Base-by-base conservation (phyloP, 1,140 invertebrate genomes). In the Drosophila parabipectinata region DNA sequence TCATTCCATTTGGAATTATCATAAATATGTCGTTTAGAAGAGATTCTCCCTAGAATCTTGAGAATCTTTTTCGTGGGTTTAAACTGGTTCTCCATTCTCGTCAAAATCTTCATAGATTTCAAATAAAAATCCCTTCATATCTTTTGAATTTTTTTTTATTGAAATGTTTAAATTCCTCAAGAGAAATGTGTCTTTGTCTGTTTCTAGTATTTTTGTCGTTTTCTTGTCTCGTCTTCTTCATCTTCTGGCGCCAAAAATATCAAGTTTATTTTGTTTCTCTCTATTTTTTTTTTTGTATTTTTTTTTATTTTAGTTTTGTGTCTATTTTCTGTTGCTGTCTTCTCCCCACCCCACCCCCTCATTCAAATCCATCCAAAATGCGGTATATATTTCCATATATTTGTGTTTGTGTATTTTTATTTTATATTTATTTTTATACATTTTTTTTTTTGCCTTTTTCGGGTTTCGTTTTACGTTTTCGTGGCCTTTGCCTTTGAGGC, bases 351-450 rank as follows among this genome's bases (percentile, higher is more conserved):
- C 10, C 3, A 9, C 8, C 28, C 10, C 21, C 21, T n/a, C 21
- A 21, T 21, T 3, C 21, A 21, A 21, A 21, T 21, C 21, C 21
- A 21, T 21, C 54, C 71, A 37, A 15, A 57, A 57, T 73, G 32
- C 12, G 26, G 56, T 53, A 57, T 72, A 68, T 54, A 55, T 79
- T 52, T 57, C 18, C 26, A 64, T 77, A 55, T 50, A 45, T 59
- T 56, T 56, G 24, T 57, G 15, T 68, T 56, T 72, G 18, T 45
- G 41, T 45, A 55, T 80, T 75, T 83, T 79, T 84, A 75, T 83
- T 44, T 37, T 37, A 2, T 37, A 67, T 80, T 75, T 83, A 84
- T 84, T 79, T 83, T 44, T 15, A 15, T 7, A n/a, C 14, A 79
- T 83, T 75, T 58, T 69, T 69, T 50, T 45, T 59, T 60, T 21